Evolutionary conservation across 1,140 invertebrate species (phyloP).

Genomic region (Meloidogyne chitwoodi): DNA sequence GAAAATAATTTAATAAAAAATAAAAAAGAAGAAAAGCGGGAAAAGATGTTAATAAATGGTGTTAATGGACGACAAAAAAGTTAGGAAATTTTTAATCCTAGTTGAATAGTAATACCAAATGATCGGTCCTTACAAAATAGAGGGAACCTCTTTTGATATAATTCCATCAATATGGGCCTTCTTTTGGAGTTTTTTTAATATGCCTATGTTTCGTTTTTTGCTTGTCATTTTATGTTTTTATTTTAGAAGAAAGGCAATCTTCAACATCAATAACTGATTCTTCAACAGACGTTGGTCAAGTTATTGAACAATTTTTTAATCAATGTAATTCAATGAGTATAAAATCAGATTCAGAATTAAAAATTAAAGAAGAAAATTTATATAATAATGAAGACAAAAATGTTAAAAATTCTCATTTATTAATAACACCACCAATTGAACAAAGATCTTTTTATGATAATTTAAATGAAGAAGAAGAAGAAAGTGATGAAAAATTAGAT

Average conservation of each 20-base stretch:
- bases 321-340: constrained; percentile 1
- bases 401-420: too few relatives aligned
- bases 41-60: neutral
- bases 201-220: too few relatives aligned
- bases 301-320: constrained; percentile 15
- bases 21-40: neutral
- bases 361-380: too few relatives aligned
- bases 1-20: neutral
- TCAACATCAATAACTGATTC: neutral
- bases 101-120: too few relatives aligned
- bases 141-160: too few relatives aligned
- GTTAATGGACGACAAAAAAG: neutral
- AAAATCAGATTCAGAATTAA: too few relatives aligned
- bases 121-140: too few relatives aligned
- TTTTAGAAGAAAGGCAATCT: neutral
- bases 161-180: too few relatives aligned
- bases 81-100: too few relatives aligned
- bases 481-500: neutral
- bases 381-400: too few relatives aligned
- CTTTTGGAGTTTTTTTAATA: too few relatives aligned
- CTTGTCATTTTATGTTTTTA: too few relatives aligned
- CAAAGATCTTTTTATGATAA: constrained; percentile 14
- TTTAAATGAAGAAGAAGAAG: neutral
- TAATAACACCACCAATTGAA: neutral
- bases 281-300: neutral